Conservation (phyloP, 2,888 invertebrate species). For the Amiota mariae region DNA sequence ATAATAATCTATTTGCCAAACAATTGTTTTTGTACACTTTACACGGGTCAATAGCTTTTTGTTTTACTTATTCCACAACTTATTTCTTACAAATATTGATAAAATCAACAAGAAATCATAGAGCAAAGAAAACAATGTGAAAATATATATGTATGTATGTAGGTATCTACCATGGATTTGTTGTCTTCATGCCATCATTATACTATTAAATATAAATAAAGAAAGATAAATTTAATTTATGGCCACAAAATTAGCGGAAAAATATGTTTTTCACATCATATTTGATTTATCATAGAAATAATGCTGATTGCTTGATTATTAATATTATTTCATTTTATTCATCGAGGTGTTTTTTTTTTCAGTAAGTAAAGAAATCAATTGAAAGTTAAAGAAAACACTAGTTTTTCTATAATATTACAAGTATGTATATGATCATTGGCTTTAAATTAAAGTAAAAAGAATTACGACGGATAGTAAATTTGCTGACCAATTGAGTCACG, state of each 20-base stretch:
- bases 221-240: slow-evolving; percentile 18
- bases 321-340: slow-evolving; percentile 42
- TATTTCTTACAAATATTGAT: slow-evolving; percentile 9
- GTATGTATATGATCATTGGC: too few species aligned
- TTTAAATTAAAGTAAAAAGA: too few species aligned
- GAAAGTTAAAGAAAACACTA: slow-evolving; percentile 4
- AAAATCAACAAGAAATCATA: slow-evolving; percentile 1
- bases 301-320: slow-evolving; percentile 56
- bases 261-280: slow-evolving; percentile 7
- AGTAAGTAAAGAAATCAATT: too few species aligned
- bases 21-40: too few species aligned
- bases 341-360: too few species aligned
- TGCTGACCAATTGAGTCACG: too few species aligned
- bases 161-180: too few species aligned
- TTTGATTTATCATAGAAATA: slow-evolving; percentile 46
- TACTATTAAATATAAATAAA: neutral
- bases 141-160: too few species aligned
- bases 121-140: too few species aligned
- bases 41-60: neutral
- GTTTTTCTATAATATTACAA: neutral
- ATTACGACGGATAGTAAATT: too few species aligned
- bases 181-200: too few species aligned
- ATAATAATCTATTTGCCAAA: too few species aligned
- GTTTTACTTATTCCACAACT: neutral
- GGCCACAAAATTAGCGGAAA: neutral